phyloP scores from a whole-genome alignment of 1,140 invertebrate genomes.

The Helicorthomorpha holstii region DNA sequence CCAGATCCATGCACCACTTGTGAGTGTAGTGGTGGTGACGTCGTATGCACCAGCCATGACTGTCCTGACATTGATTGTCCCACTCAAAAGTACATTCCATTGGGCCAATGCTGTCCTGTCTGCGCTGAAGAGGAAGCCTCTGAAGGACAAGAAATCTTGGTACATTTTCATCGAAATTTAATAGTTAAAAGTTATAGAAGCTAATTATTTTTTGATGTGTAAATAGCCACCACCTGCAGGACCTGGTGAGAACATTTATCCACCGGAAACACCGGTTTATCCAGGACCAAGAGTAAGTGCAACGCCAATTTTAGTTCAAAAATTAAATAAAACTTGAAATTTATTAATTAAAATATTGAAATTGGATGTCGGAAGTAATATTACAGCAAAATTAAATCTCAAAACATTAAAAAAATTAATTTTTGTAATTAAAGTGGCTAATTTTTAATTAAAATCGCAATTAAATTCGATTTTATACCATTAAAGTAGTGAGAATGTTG shows the following conservation, averaged over 20 bases:
- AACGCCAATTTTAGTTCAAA: too few species aligned
- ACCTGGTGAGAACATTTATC: not conserved
- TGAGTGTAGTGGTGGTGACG: slow-evolving; percentile 34
- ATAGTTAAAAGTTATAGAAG: not conserved
- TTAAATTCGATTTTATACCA: too few species aligned
- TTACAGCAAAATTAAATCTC: too few species aligned
- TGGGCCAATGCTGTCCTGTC: slow-evolving; percentile 35
- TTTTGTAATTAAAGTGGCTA: too few species aligned
- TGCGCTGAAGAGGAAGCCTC: slow-evolving; percentile 20
- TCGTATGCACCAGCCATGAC: slow-evolving; percentile 34
- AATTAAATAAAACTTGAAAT: too few species aligned
- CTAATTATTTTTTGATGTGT: not conserved
- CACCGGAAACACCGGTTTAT: not conserved
- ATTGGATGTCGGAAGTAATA: too few species aligned
- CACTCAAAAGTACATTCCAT: slow-evolving; percentile 29
- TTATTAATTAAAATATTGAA: too few species aligned
- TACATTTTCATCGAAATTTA: not conserved
- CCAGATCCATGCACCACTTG: slow-evolving; percentile 44
- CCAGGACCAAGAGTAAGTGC: not conserved
- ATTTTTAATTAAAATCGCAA: too few species aligned
- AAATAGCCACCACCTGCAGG: not conserved
- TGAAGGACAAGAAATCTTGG: not conserved
- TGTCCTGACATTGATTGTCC: slow-evolving; percentile 28
- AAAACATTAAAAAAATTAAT: too few species aligned
- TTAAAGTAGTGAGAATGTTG: too few species aligned